Base-by-base conservation (phyloP, 1,140 invertebrate species). In the Trypoxylus dichotomus region DNA sequence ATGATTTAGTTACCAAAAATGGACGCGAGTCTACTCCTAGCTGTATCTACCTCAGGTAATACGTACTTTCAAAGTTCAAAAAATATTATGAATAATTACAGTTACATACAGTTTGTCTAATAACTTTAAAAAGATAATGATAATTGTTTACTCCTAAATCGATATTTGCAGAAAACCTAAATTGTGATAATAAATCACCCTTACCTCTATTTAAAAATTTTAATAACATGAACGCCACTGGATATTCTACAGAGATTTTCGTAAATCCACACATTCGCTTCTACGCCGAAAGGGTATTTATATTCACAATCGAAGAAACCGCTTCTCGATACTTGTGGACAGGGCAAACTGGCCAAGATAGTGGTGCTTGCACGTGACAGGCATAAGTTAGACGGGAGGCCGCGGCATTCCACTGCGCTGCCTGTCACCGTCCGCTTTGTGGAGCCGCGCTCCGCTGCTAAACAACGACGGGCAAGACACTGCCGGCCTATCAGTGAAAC, bases 301-400 rank as follows among this genome's bases (percentile, higher is more conserved):
- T 71, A 24, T 71, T n/a, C 72, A 43, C 24, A 71, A n/a, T 74
- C 15, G 72, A 74, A 43, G 72, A 74, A 43, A 74, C 32, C 72
- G 72, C 32, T 43, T 24, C 37, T 27, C 24, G 24, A 25, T 68
- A 29, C 60, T 68, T 68, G 60, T 68, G 60, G 21, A 68, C 60
- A 68, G 60, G 24, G 60, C 60, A 29, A 68, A 68, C 60, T 78
- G 74, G 76, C 41, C 76, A 60, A 80, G 80, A 83, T 83, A 82
- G 83, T 83, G 83, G 80, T 83, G 82, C 79, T 80, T 79, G 83
- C 83, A 83, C 83, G 83, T 83, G 83, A 83, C 83, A 83, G 83
- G 83, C 83, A 83, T 83, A 81, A 83, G 83, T 83, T 83, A 83
- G 80, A 82, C 81, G 82, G 82, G 79, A 78, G 83, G 79, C 81